Evolutionary conservation across 2,797 vertebrate genomes (phyloP).

Genomic region (Heteromormyrus szaboi): DNA sequence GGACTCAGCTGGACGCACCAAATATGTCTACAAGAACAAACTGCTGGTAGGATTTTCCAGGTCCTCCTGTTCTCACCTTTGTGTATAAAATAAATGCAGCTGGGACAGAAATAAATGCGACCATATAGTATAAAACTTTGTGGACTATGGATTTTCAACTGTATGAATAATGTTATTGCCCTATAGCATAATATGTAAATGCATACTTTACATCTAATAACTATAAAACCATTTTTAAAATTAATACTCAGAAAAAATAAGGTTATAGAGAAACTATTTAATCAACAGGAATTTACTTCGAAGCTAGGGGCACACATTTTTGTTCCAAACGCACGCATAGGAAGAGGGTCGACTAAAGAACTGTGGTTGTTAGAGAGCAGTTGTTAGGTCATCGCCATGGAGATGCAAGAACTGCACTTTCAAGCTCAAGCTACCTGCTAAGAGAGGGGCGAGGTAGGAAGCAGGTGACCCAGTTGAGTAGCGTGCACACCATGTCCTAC

Average conservation of each 20-base stretch:
- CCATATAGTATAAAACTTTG: not conserved
- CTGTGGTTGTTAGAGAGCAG: not conserved
- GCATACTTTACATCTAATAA: not conserved
- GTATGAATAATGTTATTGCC: not conserved
- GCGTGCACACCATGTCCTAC: not conserved
- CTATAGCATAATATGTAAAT: not conserved
- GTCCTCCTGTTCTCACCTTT: not conserved
- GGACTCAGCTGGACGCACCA: constrained; percentile 90
- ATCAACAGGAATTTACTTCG: not conserved
- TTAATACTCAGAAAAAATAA: not conserved
- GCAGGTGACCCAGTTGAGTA: not conserved
- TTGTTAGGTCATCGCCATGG: not conserved
- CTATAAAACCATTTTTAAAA: not conserved
- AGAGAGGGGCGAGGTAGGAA: not conserved
- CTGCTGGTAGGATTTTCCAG: constrained; percentile 59
- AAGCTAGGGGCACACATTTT: not conserved
- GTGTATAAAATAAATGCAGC: not conserved
- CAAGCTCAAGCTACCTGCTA: not conserved
- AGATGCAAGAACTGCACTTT: not conserved
- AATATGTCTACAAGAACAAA: constrained; percentile 96
- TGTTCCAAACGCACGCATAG: not conserved
- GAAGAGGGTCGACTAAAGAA: not conserved
- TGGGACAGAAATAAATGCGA: not conserved
- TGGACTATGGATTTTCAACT: not conserved
- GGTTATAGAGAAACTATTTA: not conserved